Conservation (phyloP, 2,888 invertebrate genomes). For the Ethmia dodecea region DNA sequence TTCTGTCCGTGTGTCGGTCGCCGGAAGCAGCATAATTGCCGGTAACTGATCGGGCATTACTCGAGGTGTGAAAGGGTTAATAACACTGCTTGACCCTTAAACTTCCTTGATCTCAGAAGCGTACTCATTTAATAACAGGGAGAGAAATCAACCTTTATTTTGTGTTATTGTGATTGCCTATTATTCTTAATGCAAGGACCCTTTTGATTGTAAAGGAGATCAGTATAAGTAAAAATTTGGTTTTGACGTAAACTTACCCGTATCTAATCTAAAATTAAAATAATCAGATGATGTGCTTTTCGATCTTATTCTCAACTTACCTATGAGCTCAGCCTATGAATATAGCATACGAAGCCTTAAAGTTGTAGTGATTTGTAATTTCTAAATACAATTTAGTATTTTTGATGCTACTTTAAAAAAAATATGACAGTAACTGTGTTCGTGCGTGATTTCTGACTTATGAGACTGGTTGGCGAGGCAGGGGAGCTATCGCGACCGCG, state of each 20-base stretch:
- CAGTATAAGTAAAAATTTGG: no score
- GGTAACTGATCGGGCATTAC: conserved; percentile 66
- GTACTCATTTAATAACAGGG: conserved; percentile 1
- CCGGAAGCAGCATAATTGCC: conserved; percentile 66
- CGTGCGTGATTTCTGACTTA: conserved; percentile 45
- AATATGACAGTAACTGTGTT: conserved; percentile 7
- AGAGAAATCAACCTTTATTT: conserved; percentile 3
- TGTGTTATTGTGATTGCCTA: conserved; percentile 7
- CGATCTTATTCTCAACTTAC: no score
- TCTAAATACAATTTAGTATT: neutral
- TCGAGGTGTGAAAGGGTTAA: conserved; percentile 71
- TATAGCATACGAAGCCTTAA: no score
- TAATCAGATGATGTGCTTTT: no score
- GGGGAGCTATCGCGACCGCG: conserved; percentile 36
- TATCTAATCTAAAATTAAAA: no score
- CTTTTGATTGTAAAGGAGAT: no score
- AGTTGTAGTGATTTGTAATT: no score
- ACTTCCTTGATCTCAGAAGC: conserved; percentile 38
- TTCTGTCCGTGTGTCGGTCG: conserved; percentile 35
- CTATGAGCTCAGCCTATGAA: no score
- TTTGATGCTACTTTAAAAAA: conserved; percentile 1
- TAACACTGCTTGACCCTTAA: conserved; percentile 67
- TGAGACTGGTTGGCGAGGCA: conserved; percentile 30
- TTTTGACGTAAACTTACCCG: no score
- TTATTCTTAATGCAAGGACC: no score